Conservation (phyloP, 1,140 invertebrate genomes). For the Psix sp. region DNA sequence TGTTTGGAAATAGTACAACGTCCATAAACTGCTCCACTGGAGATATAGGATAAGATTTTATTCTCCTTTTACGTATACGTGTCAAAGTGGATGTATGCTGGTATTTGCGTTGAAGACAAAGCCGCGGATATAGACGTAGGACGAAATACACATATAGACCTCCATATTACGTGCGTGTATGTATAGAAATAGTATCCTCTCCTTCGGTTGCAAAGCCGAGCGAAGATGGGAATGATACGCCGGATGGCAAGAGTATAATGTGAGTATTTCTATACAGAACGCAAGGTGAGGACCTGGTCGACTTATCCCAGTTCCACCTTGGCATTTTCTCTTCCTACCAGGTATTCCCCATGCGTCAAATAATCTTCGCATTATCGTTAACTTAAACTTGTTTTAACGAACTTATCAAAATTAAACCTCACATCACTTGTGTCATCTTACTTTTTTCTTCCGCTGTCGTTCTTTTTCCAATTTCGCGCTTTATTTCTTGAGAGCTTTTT, state of each 20-base stretch:
- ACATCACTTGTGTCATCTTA: constrained; percentile 19
- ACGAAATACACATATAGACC: not conserved
- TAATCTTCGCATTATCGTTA: constrained; percentile 52
- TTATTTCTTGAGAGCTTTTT: not conserved
- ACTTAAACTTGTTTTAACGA: constrained; percentile 47
- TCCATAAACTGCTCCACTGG: constrained; percentile 40
- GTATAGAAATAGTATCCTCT: no score
- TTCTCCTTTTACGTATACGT: not conserved
- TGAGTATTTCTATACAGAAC: constrained; percentile 63
- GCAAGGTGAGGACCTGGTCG: constrained; percentile 57
- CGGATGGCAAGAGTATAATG: constrained; percentile 59
- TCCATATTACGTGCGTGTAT: no score
- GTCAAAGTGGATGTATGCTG: not conserved
- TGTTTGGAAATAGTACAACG: constrained; percentile 53
- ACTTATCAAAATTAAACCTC: constrained; percentile 54
- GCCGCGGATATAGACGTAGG: not conserved
- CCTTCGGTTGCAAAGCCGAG: constrained; percentile 24
- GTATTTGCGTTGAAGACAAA: not conserved
- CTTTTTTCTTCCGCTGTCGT: not conserved
- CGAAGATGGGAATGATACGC: constrained; percentile 42
- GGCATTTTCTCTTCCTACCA: constrained; percentile 48
- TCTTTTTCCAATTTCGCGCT: not conserved
- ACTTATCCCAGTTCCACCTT: constrained; percentile 63
- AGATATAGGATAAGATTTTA: constrained; percentile 43
- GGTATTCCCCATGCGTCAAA: constrained; percentile 50